These are phyloP conservation scores for Apolygus lucorum DNA, from an alignment of 1,140 invertebrate genomes.

Conservation along the genomic window DNA sequence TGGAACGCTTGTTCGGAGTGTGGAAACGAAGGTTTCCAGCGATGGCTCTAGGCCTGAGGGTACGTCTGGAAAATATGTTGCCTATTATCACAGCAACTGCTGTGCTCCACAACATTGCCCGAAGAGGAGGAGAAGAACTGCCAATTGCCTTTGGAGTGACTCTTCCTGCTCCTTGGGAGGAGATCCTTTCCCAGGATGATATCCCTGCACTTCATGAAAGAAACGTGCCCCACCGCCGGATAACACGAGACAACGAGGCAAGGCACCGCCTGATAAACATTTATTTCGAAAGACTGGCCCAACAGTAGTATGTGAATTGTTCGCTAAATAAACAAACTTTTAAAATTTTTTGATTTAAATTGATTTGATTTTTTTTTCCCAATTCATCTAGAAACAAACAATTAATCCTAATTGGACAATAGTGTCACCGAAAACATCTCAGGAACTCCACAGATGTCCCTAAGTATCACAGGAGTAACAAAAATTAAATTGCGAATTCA, in stretches of 20 bases:
- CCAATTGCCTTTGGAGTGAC: background rate
- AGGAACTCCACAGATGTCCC: too few species aligned
- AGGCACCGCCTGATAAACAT: background rate
- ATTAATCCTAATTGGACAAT: too few species aligned
- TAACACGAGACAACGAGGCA: background rate
- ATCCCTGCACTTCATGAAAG: background rate
- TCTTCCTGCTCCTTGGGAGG: constrained; percentile 17
- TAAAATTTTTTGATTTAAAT: too few species aligned
- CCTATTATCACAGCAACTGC: constrained; percentile 34
- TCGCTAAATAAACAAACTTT: too few species aligned
- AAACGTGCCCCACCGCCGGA: background rate
- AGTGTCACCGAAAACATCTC: too few species aligned
- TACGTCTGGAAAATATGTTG: constrained; percentile 33
- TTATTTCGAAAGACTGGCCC: background rate
- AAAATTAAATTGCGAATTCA: too few species aligned
- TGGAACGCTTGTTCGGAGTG: constrained; percentile 40
- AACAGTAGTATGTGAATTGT: too few species aligned
- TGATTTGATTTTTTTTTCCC: too few species aligned
- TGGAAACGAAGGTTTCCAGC: constrained; percentile 43
- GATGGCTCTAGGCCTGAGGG: constrained; percentile 34
- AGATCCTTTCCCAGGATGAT: constrained; percentile 17
- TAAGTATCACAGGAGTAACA: too few species aligned
- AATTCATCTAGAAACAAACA: too few species aligned
- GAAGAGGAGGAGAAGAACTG: constrained; percentile 2
- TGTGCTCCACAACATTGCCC: constrained; percentile 33